Conservation (phyloP, 2,888 invertebrate species). For the Idaea straminata region DNA sequence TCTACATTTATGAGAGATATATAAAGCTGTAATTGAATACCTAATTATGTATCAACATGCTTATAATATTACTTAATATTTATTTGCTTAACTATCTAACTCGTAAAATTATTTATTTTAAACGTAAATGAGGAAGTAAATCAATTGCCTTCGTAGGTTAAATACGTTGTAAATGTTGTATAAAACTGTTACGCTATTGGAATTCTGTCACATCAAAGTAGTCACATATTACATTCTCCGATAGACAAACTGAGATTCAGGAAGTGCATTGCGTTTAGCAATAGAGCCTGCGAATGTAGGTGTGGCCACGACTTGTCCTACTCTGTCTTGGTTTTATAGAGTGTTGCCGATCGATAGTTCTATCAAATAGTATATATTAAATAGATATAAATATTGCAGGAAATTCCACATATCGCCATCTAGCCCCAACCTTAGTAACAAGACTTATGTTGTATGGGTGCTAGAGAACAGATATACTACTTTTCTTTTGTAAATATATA, state of each 20-base stretch:
- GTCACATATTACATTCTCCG: background rate
- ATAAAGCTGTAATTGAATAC: too few relatives aligned
- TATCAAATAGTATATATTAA: too few relatives aligned
- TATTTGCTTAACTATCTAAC: background rate
- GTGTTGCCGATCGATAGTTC: too few relatives aligned
- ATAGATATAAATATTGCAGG: too few relatives aligned
- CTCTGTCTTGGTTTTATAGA: too few relatives aligned
- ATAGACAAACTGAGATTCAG: background rate
- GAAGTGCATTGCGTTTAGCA: background rate
- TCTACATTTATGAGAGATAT: too few relatives aligned
- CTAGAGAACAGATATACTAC: too few relatives aligned
- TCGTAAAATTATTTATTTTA: background rate
- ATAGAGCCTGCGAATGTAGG: background rate
- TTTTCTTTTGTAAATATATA: too few relatives aligned
- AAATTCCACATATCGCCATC: too few relatives aligned
- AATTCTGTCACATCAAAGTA: background rate
- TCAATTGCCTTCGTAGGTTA: background rate
- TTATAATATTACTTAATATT: background rate
- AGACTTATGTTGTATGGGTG: too few relatives aligned
- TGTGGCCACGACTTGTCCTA: background rate
- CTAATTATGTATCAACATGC: too few relatives aligned
- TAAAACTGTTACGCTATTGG: background rate
- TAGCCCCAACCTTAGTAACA: too few relatives aligned
- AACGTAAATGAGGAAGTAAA: background rate
- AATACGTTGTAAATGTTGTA: background rate